Conservation (phyloP, 2,888 invertebrate genomes). For the Nesidiocoris tenuis region DNA sequence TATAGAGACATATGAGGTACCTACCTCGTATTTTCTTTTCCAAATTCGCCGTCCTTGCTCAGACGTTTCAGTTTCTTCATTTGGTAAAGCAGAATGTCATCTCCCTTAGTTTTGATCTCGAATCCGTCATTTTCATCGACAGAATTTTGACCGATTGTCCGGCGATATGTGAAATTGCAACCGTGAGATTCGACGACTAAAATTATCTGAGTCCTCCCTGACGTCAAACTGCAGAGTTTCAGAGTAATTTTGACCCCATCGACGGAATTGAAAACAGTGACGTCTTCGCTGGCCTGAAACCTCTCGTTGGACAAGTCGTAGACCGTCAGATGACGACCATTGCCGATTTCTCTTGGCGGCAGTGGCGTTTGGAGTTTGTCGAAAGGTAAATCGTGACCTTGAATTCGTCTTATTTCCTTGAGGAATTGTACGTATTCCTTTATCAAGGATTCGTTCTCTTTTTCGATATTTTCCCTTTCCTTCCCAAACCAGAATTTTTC, state of each 20-base stretch:
- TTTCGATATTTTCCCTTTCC: slow-evolving; percentile 5
- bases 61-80: too few relatives aligned
- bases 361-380: neutral
- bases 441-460: neutral
- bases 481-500: slow-evolving; percentile 4
- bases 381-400: neutral
- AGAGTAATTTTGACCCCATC: slow-evolving; percentile 17
- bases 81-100: slow-evolving; percentile 10
- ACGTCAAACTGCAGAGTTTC: slow-evolving; percentile 6
- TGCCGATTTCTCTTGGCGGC: neutral
- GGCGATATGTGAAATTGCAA: neutral
- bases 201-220: neutral
- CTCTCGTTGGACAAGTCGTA: slow-evolving; percentile 11
- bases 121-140: slow-evolving; percentile 14
- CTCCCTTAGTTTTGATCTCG: neutral
- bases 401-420: neutral
- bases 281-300: slow-evolving; percentile 7
- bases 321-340: neutral
- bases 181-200: slow-evolving; percentile 1
- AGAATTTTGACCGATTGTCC: neutral
- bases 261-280: slow-evolving; percentile 11
- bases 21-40: too few relatives aligned
- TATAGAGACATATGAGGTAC: too few relatives aligned
- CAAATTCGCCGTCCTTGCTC: too few relatives aligned
- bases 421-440: neutral